Percentiles rank a stretch among this genome's conserved stretches.
Evolutionary conservation across 2,888 invertebrate genomes (phyloP).

Genomic region (Mamestra brassicae): DNA sequence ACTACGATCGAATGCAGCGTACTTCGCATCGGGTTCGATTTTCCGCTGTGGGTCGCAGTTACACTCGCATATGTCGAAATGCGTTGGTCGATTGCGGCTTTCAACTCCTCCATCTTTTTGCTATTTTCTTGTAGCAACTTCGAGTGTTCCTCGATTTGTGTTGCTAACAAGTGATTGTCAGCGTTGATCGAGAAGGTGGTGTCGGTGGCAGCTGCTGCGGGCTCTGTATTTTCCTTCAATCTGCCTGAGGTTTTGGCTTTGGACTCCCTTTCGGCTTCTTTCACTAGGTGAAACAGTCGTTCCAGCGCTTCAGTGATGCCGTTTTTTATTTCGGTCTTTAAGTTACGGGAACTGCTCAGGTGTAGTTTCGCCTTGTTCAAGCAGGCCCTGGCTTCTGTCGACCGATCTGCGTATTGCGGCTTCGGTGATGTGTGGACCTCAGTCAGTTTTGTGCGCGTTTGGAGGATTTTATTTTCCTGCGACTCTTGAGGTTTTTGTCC

Average conservation of each 20-base stretch:
- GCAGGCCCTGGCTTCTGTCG: background rate
- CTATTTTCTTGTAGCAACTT: background rate
- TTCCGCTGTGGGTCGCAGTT: no score
- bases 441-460: background rate
- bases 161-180: no score
- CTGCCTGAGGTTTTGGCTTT: background rate
- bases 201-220: background rate
- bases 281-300: background rate
- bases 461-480: background rate
- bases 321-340: background rate
- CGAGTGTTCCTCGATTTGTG: conserved; percentile 1
- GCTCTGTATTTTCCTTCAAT: background rate
- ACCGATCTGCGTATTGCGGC: no score
- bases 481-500: background rate
- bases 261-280: no score
- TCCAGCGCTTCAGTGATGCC: background rate
- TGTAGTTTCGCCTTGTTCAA: background rate
- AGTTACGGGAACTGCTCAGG: background rate
- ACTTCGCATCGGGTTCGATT: no score
- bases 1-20: no score
- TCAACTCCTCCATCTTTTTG: background rate
- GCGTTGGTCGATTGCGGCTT: background rate
- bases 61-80: no score
- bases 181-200: background rate
- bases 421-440: background rate